Evolutionary conservation across 2,888 invertebrate genomes (phyloP), one percentile per base, ranked within the genome.

Genomic region (Zaprionus obscuricornis): DNA sequence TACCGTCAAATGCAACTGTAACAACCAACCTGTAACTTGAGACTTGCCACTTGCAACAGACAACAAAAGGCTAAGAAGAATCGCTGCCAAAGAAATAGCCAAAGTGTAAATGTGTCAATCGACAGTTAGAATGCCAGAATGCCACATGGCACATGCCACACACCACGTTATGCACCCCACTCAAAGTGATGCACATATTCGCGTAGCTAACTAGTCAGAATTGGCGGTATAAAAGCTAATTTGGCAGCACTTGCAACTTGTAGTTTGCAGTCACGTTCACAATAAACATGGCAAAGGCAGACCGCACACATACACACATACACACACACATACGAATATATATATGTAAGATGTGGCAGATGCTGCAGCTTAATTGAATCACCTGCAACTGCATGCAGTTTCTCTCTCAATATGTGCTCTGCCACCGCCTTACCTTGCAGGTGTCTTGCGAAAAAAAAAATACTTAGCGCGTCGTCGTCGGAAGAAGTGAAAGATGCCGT

Each of bases 101-200:
- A 69, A 69, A 79, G 81, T 85, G 81, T 68, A 81, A 81, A 81
- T 85, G 81, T 81, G 86, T 70, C 81, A 81, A 81, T 81, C 73
- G 84, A 64, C 75, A 66, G 81, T 72, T 83, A 60, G 68, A n/a
- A n/a, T 71, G 66, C 49, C 26, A 55, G 72, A 64, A 62, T 59
- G 59, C 71, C 70, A 46, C 45, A 27, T 27, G 16, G 16, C 27
- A 43, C 10, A 37, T 36, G 43, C 39, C 20, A 36, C 20, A 17
- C 18, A 37, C 16, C n/a, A n/a, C n/a, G n/a, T n/a, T n/a, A n/a
- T n/a, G n/a, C n/a, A n/a, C n/a, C n/a, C n/a, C n/a, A n/a, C n/a
- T n/a, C n/a, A n/a, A n/a, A n/a, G n/a, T n/a, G n/a, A n/a, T n/a
- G n/a, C n/a, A n/a, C n/a, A n/a, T n/a, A n/a, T n/a, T n/a, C n/a